Evolutionary conservation across 2,797 vertebrate genomes (phyloP), one percentile per base, ranked within the genome.

Genomic region (Taeniopygia guttata): DNA sequence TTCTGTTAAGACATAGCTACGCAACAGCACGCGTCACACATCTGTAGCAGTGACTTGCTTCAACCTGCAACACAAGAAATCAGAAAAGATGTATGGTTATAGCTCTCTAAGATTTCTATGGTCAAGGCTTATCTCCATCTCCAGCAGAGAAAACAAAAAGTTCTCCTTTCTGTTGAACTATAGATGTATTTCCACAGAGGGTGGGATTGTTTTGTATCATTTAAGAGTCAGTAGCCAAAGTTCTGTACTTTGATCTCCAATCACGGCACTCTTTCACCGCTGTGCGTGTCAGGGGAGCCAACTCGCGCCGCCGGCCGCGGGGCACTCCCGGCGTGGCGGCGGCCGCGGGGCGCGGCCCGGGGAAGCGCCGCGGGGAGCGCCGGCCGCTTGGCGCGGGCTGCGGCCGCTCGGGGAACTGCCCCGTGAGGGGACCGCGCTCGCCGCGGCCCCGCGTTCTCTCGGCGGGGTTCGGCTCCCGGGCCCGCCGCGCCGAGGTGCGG

Each of bases 11-110:
- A 78, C 87, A 93, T 56, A 52, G 67, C 95, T 69, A 19, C 0
- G 4, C 38, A 51, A 75, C 43, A 60, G 91, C 69, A 45, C n/a
- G 34, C 21, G 30, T 83, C 93, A 91, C 43, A 18, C 70, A 63
- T 83, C 67, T 34, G 40, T 11, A 40, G 46, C 55, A 25, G 18
- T 2, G 40, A 60, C 55, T 45, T 38, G 52, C 73, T 80, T 51
- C 63, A 45, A 84, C 84, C 97, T 97, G 94, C 49, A 95, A 91
- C 40, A 92, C 32, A 91, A 82, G 18, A 92, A 80, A 56, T 49
- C 13, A 54, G 49, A 86, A 60, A 46, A 89, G 14, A 43, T 1
- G 11, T 5, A 20, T 2, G 30, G 67, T 20, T 40, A 48, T 0
- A 49, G 21, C 0, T 55, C 51, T 66, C 59, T 4, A 2, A 7